Conservation (phyloP, 2,113 vertebrate genomes). For the Trematocara macrostoma region DNA sequence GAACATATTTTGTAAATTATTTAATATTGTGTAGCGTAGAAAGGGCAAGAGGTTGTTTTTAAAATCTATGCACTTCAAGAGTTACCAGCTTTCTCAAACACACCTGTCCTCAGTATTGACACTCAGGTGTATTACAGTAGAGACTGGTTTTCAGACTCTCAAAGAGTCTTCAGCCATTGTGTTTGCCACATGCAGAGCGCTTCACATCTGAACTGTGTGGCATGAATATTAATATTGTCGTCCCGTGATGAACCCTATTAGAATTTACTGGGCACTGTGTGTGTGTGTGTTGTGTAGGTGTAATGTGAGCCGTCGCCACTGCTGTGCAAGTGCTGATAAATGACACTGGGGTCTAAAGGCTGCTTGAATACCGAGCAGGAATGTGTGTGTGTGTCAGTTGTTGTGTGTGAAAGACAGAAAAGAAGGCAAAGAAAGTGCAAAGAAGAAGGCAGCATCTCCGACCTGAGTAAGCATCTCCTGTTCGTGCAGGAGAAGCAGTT, state of each 20-base stretch:
- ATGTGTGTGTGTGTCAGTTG: background rate
- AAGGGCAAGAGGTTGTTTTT: background rate
- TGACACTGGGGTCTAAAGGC: constrained; percentile 40
- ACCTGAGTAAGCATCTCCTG: constrained; percentile 97
- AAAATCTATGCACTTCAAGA: background rate
- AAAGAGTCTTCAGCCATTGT: background rate
- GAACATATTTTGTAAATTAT: background rate
- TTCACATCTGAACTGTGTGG: constrained; percentile 13
- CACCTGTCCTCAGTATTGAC: background rate
- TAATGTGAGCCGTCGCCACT: constrained; percentile 46
- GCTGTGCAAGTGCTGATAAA: constrained; percentile 64
- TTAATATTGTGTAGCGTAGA: background rate
- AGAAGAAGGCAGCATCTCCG: background rate
- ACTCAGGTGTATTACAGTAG: background rate
- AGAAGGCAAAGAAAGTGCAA: background rate
- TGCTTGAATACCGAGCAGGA: constrained; percentile 53
- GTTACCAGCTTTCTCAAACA: background rate
- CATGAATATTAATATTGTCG: constrained; percentile 59
- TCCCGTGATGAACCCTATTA: constrained; percentile 56
- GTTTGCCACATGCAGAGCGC: background rate
- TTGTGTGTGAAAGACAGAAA: background rate
- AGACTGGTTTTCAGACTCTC: background rate
- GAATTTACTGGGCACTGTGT: constrained; percentile 13
- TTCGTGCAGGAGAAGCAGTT: constrained; percentile 90
- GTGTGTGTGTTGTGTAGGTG: background rate